A percentile compares a stretch with the other conserved stretches of the same genome.
Evolutionary conservation across 2,797 vertebrate species (phyloP).

Genomic region (Rallus crepitans): DNA sequence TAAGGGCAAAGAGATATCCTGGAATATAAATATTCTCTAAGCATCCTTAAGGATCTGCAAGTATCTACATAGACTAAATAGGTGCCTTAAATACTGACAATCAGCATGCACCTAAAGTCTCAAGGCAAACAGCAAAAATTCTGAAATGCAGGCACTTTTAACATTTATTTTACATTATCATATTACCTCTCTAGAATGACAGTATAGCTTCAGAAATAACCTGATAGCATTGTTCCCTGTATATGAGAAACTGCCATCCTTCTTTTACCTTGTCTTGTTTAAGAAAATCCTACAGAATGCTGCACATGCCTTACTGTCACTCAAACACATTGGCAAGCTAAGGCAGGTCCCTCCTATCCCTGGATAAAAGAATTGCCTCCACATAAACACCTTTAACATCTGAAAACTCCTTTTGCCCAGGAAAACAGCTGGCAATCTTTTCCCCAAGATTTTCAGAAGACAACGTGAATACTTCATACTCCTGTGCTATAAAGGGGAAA

Average conservation of each 20-base stretch:
- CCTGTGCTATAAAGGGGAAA: slow-evolving; percentile 23
- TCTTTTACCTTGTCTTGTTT: background rate
- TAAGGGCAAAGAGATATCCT: background rate
- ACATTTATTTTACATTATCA: background rate
- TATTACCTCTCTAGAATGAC: background rate
- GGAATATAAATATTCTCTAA: background rate
- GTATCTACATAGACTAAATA: background rate
- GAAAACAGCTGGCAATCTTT: background rate
- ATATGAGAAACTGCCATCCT: background rate
- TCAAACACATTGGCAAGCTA: background rate
- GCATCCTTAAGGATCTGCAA: background rate
- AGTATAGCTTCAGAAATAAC: background rate
- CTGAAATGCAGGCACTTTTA: background rate
- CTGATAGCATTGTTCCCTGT: background rate
- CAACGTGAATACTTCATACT: slow-evolving; percentile 34
- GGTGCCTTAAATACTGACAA: background rate
- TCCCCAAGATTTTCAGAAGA: slow-evolving; percentile 44
- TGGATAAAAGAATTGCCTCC: background rate
- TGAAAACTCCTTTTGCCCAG: background rate
- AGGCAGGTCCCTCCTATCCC: background rate
- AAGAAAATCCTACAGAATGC: background rate
- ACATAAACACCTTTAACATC: background rate
- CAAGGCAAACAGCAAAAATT: background rate
- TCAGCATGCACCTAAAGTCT: background rate
- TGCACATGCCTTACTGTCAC: background rate